Conservation (phyloP, 1,140 invertebrate genomes). For the Papilio polytes region DNA sequence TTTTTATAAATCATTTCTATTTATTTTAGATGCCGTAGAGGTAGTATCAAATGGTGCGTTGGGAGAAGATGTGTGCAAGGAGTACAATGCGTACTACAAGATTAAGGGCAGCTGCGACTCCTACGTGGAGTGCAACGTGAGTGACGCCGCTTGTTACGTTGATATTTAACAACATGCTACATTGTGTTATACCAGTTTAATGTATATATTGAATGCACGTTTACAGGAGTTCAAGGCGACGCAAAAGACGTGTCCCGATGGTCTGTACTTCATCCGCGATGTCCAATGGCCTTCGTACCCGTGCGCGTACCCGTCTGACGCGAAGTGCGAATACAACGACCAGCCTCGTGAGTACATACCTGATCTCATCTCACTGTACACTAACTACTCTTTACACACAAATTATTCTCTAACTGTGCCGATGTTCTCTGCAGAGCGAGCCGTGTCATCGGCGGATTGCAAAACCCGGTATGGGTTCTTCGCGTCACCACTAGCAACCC, state of each 20-base stretch:
- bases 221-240: conserved; percentile 54
- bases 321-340: conserved; percentile 88
- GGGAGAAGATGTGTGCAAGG: conserved; percentile 41
- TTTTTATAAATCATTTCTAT: too few species aligned
- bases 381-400: neutral
- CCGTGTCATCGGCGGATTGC: conserved; percentile 89
- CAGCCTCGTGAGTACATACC: conserved; percentile 86
- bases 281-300: conserved; percentile 87
- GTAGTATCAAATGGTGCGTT: neutral
- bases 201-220: conserved; percentile 34
- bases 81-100: conserved; percentile 75
- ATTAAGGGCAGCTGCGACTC: conserved; percentile 89
- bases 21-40: conserved; percentile 2
- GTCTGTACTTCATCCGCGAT: conserved; percentile 90
- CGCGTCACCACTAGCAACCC: conserved; percentile 84
- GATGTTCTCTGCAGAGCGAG: conserved; percentile 55
- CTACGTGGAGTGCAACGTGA: conserved; percentile 83
- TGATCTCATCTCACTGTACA: neutral
- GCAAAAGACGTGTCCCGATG: conserved; percentile 88
- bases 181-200: neutral
- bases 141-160: conserved; percentile 15
- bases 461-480: conserved; percentile 94
- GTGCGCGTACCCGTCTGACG: conserved; percentile 92
- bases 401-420: neutral
- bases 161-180: neutral